Percentiles rank a stretch among this genome's conserved stretches.
Conservation (phyloP, 2,888 invertebrate genomes). For the Caenorhabditis plicata region DNA sequence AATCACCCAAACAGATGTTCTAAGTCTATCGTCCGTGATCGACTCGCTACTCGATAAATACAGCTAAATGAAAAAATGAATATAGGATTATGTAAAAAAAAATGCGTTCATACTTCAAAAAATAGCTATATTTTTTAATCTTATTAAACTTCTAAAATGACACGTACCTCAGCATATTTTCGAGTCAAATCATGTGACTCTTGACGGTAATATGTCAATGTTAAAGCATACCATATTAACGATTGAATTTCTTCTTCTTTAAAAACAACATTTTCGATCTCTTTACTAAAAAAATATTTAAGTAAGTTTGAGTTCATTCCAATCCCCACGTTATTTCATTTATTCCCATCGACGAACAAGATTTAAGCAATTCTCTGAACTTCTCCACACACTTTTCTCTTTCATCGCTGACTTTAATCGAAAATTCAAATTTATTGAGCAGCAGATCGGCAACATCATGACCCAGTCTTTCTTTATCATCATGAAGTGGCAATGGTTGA, state of each 20-base stretch:
- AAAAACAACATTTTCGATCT: too few species aligned
- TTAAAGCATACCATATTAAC: conserved; percentile 38
- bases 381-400: conserved; percentile 9
- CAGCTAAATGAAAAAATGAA: background rate
- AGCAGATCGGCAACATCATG: conserved; percentile 37
- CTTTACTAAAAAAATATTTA: too few species aligned
- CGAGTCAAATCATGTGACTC: conserved; percentile 11
- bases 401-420: conserved; percentile 15
- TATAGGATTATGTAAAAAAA: conserved; percentile 5
- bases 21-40: conserved; percentile 8
- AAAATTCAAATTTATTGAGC: conserved; percentile 17
- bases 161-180: too few species aligned
- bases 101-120: too few species aligned
- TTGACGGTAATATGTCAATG: conserved; percentile 18
- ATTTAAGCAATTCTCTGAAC: conserved; percentile 16
- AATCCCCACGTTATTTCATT: conserved; percentile 8
- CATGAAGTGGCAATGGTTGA: conserved; percentile 36
- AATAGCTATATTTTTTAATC: too few species aligned
- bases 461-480: conserved; percentile 36
- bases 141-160: too few species aligned
- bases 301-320: too few species aligned
- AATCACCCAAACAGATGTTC: conserved; percentile 39
- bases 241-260: conserved; percentile 17
- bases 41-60: conserved; percentile 4
- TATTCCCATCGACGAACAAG: background rate